Evolutionary conservation across 2,113 vertebrate species (phyloP), one percentile per base, ranked within the genome.

Genomic region (Geococcyx californianus): DNA sequence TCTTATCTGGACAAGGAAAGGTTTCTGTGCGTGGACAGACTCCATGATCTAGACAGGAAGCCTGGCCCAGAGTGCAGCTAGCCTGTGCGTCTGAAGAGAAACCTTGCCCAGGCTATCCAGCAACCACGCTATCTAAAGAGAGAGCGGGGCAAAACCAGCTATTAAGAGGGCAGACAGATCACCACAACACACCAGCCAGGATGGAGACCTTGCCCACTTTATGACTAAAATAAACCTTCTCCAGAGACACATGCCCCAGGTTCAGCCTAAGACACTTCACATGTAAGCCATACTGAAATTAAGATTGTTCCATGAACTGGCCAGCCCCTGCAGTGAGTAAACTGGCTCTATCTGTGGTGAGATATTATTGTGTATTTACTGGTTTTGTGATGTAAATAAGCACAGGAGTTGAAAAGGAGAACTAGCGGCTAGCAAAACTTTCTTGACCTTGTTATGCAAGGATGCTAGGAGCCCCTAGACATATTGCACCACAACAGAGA

Each of bases 381-480:
- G 2, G 4, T 16, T 70, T 52, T 78, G 31, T 11, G 19, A 51
- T 75, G 78, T 85, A 76, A 55, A 36, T 38, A 63, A 64, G 75
- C 67, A 58, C 45, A 26, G 6, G 19, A 84, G 66, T 52, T 90
- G 92, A 81, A 96, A 96, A 96, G 60, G 51, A 84, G 94, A 82
- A 93, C 83, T 84, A 72, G 64, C 56, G 47, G 54, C 75, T 89
- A 84, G 88, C 90, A 94, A 56, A 54, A 86, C 66, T 89, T 79
- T 91, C 79, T 90, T 75, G 92, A 90, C 47, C 40, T 58, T 78
- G 18, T 95, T 97, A 70, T 64, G 83, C 92, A 98, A 97, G 89
- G 70, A 92, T 82, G 47, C 73, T 90, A 55, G 73, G 78, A 87
- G 42, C 47, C 73, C 73, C 69, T 49, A 81, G 77, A 49, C 38